phyloP scores from a whole-genome alignment of 35 echinoderm and acorn worm genomes.

The Holothuria glaberrima region DNA sequence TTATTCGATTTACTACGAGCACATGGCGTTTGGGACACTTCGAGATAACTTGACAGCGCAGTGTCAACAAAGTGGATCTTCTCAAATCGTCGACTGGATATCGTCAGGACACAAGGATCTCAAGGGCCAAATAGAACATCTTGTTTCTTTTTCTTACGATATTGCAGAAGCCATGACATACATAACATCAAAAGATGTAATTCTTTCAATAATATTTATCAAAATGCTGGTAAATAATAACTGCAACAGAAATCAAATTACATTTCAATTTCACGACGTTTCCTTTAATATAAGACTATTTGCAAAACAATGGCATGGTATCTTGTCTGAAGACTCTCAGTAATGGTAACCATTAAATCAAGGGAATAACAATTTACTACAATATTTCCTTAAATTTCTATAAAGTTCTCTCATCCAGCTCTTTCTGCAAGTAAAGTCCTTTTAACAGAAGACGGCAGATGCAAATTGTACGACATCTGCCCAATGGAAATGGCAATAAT shows the following conservation, averaged over 20 bases:
- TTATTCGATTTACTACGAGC: not conserved
- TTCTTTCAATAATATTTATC: not conserved
- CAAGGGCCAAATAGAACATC: not conserved
- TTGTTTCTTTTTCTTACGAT: not conserved
- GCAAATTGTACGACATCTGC: not conserved
- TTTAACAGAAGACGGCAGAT: not conserved
- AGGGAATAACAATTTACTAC: too few relatives aligned
- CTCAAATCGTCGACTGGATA: not conserved
- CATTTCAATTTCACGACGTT: too few relatives aligned
- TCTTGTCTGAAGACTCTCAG: not conserved
- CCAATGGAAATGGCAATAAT: not conserved
- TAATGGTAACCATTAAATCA: not conserved
- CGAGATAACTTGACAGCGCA: not conserved
- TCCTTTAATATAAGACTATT: not conserved
- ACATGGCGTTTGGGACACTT: not conserved
- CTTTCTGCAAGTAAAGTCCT: slow-evolving; percentile 4
- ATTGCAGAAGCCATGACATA: not conserved
- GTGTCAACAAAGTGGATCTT: not conserved
- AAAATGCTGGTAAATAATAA: too few relatives aligned
- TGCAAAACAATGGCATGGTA: too few relatives aligned
- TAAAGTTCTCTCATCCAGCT: slow-evolving; percentile 2
- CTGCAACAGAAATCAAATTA: too few relatives aligned
- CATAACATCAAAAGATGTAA: not conserved
- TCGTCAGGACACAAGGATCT: not conserved
- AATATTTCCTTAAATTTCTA: not conserved